Percentiles rank a stretch among this genome's conserved stretches.
Conservation (phyloP, 2,797 vertebrate genomes). For the Agapornis canus region DNA sequence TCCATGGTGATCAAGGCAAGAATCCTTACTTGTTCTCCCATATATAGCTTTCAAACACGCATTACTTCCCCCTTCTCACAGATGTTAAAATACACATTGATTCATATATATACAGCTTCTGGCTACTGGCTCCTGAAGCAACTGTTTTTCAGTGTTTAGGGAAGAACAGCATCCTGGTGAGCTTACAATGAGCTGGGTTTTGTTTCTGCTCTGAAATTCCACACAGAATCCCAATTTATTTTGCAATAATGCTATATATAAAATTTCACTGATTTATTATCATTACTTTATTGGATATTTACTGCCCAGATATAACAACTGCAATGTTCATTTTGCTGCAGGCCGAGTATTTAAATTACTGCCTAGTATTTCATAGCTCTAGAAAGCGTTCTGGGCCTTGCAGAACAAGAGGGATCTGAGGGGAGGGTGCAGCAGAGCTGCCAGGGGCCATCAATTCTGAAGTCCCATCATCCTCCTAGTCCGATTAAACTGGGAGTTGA, state of each 20-base stretch:
- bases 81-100: not conserved
- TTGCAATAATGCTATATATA: not conserved
- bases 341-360: not conserved
- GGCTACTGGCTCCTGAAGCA: not conserved
- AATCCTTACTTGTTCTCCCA: not conserved
- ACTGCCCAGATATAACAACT: not conserved
- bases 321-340: not conserved
- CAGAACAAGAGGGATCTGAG: not conserved
- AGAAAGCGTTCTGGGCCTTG: not conserved
- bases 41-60: not conserved
- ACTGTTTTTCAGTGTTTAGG: not conserved
- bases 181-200: not conserved
- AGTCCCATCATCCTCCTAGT: not conserved
- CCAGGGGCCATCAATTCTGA: fast-evolving
- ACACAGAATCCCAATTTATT: not conserved
- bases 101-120: not conserved
- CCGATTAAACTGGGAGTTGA: not conserved
- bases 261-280: not conserved
- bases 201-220: not conserved
- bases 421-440: fast-evolving
- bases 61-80: not conserved
- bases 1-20: not conserved
- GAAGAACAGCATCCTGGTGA: not conserved
- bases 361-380: not conserved
- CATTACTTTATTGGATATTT: not conserved